A percentile compares a stretch with the other conserved stretches of the same genome.
phyloP scores from a whole-genome alignment of 2,113 vertebrate genomes.

The Mesoclemmys tuberculata region DNA sequence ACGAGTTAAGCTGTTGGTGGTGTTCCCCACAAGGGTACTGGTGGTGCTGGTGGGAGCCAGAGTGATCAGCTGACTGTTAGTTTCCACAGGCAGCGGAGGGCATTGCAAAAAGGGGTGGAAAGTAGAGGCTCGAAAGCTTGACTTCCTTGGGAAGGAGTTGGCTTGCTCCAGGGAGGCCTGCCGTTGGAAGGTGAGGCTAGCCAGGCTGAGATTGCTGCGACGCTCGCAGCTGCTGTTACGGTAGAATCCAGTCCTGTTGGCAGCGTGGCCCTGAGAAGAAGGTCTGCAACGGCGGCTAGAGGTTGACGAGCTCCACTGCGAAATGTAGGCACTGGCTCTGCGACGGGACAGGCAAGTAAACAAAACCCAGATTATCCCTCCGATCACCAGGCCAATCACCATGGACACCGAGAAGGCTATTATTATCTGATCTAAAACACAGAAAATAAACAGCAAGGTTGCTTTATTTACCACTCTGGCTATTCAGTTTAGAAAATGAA shows the following conservation, averaged over 20 bases:
- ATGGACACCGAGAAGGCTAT: constrained; percentile 95
- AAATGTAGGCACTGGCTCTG: constrained; percentile 91
- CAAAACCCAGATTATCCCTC: constrained; percentile 88
- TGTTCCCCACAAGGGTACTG: constrained; percentile 61
- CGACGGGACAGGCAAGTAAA: constrained; percentile 89
- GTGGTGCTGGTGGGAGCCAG: constrained; percentile 82
- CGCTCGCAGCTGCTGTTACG: constrained; percentile 92
- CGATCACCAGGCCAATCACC: constrained; percentile 89
- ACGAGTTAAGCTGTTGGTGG: constrained; percentile 73
- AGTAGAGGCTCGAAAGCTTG: constrained; percentile 93
- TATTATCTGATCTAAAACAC: constrained; percentile 86
- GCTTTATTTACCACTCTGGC: neutral
- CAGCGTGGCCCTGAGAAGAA: constrained; percentile 58
- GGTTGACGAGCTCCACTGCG: constrained; percentile 78
- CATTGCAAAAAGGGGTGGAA: constrained; percentile 95
- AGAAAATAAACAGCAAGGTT: constrained; percentile 28
- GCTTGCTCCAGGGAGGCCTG: constrained; percentile 89
- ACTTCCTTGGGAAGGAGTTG: constrained; percentile 89
- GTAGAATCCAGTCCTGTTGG: constrained; percentile 85
- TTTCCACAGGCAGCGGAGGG: constrained; percentile 89
- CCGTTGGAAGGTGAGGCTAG: constrained; percentile 92
- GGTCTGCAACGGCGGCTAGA: constrained; percentile 77
- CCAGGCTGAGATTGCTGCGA: constrained; percentile 94
- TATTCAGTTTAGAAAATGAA: neutral
- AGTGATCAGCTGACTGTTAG: constrained; percentile 88